Conservation (phyloP, 1,140 invertebrate genomes). For the Drosophila santomea region DNA sequence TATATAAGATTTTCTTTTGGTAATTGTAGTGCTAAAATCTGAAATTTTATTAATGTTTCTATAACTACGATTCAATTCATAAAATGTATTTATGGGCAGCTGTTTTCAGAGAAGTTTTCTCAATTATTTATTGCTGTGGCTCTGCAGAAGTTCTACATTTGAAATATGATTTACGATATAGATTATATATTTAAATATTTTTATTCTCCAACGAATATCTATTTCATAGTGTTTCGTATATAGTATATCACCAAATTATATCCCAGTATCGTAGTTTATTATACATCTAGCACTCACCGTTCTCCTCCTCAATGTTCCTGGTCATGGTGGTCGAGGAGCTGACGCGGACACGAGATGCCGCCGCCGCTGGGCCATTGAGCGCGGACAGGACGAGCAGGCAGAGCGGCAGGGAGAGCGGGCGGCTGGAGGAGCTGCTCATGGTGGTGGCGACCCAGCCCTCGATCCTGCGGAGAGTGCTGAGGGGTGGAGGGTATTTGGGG, state of each 20-base stretch:
- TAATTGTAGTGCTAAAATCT: no score
- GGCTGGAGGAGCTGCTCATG: constrained; percentile 61
- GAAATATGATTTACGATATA: no score
- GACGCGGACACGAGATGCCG: constrained; percentile 76
- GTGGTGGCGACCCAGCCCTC: constrained; percentile 55
- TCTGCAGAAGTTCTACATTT: no score
- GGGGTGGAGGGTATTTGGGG: neutral
- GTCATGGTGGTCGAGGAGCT: constrained; percentile 80
- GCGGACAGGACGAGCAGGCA: constrained; percentile 62
- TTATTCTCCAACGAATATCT: no score
- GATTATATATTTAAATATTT: no score
- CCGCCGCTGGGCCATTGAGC: constrained; percentile 59
- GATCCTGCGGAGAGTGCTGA: constrained; percentile 10
- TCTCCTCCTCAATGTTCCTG: constrained; percentile 82
- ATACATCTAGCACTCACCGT: constrained; percentile 63
- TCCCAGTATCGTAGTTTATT: no score
- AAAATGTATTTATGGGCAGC: no score
- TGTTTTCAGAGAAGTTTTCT: neutral
- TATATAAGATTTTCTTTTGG: no score
- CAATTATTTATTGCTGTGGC: neutral
- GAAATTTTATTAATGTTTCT: no score
- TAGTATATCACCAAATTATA: no score
- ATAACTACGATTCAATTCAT: no score
- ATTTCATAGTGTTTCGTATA: no score
- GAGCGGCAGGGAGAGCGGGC: constrained; percentile 50